Evolutionary conservation across 2,797 vertebrate species (phyloP), one percentile per base, ranked within the genome.

Genomic region (Enteromius argenteus): DNA sequence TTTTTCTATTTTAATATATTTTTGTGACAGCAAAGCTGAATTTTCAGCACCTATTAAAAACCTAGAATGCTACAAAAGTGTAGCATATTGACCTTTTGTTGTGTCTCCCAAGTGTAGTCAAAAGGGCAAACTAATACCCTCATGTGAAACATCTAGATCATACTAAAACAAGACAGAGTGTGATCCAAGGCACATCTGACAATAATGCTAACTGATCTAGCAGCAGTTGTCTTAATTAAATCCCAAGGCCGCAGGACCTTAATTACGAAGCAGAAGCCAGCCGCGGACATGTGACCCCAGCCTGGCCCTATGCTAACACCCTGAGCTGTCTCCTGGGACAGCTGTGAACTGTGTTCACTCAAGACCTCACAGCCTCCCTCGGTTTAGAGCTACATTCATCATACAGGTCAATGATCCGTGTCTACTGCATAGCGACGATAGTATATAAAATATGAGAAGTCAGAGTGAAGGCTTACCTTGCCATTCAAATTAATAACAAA

Each of bases 141-240:
- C n/a, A 39, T 13, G 10, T 78, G 27, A 21, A 79, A 49, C 39
- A 44, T 72, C 15, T 27, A 32, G 15, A n/a, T n/a, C 39, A 79
- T 30, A 79, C 27, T 17, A 49, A 72, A 44, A 71, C 42, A 73
- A 79, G 44, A 37, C 17, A 42, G 49, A 67, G 74, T 37, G 39
- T 64, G 53, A 73, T 39, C 35, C 37, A 21, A 64, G 8, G 49
- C 21, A 74, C 75, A 35, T 58, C 67, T 44, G 62, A 66, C n/a
- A 71, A 17, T 71, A 71, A 64, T 69, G 75, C 46, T 27, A 78
- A 66, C 53, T 46, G 56, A 51, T 58, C 72, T 27, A 49, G 62
- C 42, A 68, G 30, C 19, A 51, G n/a, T 71, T 76, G 51, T 62
- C 21, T 71, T 79, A 83, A 44, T 85, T 83, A 60, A 69, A 85